Evolutionary conservation across 2,888 invertebrate genomes (phyloP).

Genomic region (Clusia tigrina): DNA sequence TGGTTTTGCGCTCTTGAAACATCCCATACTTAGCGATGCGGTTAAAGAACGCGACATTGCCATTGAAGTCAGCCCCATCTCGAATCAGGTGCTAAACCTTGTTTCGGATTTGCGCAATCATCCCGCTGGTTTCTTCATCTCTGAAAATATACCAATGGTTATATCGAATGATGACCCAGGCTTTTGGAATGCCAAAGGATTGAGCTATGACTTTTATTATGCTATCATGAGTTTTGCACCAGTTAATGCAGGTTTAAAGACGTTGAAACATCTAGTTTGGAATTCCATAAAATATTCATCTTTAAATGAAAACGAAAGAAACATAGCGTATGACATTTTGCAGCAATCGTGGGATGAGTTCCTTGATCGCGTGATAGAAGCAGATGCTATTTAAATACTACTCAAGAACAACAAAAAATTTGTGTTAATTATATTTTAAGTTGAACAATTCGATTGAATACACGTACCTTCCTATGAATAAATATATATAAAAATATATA

Average conservation of each 20-base stretch:
- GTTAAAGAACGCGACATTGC: slow-evolving; percentile 58
- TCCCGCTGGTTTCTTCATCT: slow-evolving; percentile 68
- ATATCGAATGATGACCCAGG: slow-evolving; percentile 74
- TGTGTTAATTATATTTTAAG: no score
- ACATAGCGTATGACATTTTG: slow-evolving; percentile 44
- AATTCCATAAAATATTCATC: slow-evolving; percentile 68
- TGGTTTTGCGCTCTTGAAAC: slow-evolving; percentile 60
- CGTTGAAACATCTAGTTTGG: slow-evolving; percentile 70
- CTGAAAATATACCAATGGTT: slow-evolving; percentile 70
- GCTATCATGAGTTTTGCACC: slow-evolving; percentile 73
- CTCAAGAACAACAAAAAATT: no score
- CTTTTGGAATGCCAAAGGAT: slow-evolving; percentile 69
- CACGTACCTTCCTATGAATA: no score
- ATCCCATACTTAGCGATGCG: slow-evolving; percentile 59
- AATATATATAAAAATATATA: no score
- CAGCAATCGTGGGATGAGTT: slow-evolving; percentile 54
- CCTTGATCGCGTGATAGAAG: slow-evolving; percentile 48
- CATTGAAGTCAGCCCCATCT: slow-evolving; percentile 61
- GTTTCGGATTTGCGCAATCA: slow-evolving; percentile 73
- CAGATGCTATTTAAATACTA: slow-evolving; percentile 43
- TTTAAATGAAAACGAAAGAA: slow-evolving; percentile 44
- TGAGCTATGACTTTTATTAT: slow-evolving; percentile 74
- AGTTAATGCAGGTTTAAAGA: slow-evolving; percentile 67
- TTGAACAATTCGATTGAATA: no score
- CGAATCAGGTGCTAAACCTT: slow-evolving; percentile 66